Evolutionary conservation across 2,888 invertebrate genomes (phyloP), one percentile per base, ranked within the genome.

Genomic region (Chaetogeoica ovagalla): DNA sequence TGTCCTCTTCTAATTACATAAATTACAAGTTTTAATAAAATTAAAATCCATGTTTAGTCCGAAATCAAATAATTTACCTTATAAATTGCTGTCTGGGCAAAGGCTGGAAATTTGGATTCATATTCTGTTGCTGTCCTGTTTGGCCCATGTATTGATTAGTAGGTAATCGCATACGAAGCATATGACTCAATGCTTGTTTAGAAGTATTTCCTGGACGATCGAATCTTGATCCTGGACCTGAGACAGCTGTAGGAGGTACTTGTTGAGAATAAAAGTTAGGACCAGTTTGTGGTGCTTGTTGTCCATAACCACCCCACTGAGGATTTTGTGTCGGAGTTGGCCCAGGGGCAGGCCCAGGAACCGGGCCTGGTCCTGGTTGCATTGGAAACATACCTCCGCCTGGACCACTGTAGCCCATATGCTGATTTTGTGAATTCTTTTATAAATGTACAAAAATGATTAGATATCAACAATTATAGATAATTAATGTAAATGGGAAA

Each of bases 101-200:
- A 21, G 85, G 85, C 82, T 86, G 87, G 83, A 87, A 87, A 9
- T 85, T 86, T 4, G 85, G 86, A 65, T 85, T 85, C 1, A 86
- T 86, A 4, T 85, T 85, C 74, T 82, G 82, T 59, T 82, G 82
- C n/a, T 84, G 84, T 68, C 84, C 84, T 6, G 82, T 83, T 76
- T 82, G 82, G 0, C 86, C 86, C 84, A 88, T 86, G 74, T 87
- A 87, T 82, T 88, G 88, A 83, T 87, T 88, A 13, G 84, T 84
- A 0, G 94, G 94, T 83, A 93, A 89, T 8, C 95, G 89, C 84
- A 92, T 91, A 0, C 94, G 89, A 76, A 96, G 87, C 94, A 96
- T 94, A 85, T 94, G 92, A 73, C 93, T 93, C 60, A 96, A 87
- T 0, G 95, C 95, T 85, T 94, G 94, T 85, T 96, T 95, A 8